Evolutionary conservation across 1,140 invertebrate genomes (phyloP).

Genomic region (Carposina sasakii): DNA sequence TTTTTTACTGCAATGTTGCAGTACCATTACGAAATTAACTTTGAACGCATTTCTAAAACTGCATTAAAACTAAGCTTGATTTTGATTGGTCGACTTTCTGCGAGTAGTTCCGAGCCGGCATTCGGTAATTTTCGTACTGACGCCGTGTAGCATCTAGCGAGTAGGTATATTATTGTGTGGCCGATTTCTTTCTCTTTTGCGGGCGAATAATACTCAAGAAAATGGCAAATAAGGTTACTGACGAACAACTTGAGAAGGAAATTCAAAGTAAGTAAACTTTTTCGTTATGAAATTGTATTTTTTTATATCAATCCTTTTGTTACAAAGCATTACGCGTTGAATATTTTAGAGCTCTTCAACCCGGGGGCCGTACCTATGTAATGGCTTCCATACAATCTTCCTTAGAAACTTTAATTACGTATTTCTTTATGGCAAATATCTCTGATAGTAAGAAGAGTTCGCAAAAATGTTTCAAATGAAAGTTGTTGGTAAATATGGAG

Average conservation of each 20-base stretch:
- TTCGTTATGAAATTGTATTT: conserved; percentile 4
- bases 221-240: conserved; percentile 78
- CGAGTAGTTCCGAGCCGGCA: conserved; percentile 34
- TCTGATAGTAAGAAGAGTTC: conserved; percentile 48
- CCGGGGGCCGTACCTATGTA: conserved; percentile 30
- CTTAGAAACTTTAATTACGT: conserved; percentile 39
- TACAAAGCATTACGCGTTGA: conserved; percentile 5
- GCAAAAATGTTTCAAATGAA: conserved; percentile 54
- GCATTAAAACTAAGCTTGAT: too few species aligned
- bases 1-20: too few species aligned
- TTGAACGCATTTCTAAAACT: too few species aligned
- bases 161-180: conserved; percentile 69
- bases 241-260: conserved; percentile 80
- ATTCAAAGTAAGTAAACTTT: conserved; percentile 76
- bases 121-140: conserved; percentile 46
- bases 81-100: conserved; percentile 10
- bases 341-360: conserved; percentile 1
- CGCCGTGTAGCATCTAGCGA: conserved; percentile 64
- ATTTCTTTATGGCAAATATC: conserved; percentile 50
- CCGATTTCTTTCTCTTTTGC: conserved; percentile 29
- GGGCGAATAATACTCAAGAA: conserved; percentile 45
- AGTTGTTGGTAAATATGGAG: conserved; percentile 43
- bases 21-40: too few species aligned
- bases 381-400: conserved; percentile 54
- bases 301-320: conserved; percentile 1